These are phyloP conservation scores for Stylophora pistillata DNA, from an alignment of 64 coral and sea anemone species.

Conservation along the genomic window DNA sequence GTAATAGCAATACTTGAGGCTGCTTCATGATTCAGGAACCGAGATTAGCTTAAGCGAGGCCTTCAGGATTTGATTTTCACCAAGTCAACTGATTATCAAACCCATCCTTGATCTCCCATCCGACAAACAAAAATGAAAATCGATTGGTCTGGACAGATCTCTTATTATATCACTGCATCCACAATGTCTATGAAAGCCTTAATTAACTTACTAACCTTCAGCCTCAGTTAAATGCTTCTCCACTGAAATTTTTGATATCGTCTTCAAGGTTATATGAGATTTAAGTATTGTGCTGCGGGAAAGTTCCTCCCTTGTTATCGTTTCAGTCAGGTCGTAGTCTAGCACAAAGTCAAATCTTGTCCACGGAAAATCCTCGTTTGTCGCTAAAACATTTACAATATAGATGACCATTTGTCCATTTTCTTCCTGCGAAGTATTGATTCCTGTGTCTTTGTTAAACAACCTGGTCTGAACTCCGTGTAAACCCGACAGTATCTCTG, in stretches of 20 bases:
- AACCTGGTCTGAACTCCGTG: not conserved
- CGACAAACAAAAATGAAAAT: too few species aligned
- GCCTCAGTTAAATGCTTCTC: not conserved
- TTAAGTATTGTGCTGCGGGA: slow-evolving; percentile 23
- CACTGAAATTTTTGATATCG: not conserved
- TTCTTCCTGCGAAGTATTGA: not conserved
- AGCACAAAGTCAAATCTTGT: slow-evolving; percentile 57
- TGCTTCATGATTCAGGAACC: too few species aligned
- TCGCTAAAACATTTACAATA: slow-evolving; percentile 2
- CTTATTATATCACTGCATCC: not conserved
- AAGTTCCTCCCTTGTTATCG: slow-evolving; percentile 1
- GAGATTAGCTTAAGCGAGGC: too few species aligned
- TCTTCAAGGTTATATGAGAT: slow-evolving; percentile 27
- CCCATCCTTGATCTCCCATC: too few species aligned
- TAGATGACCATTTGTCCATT: slow-evolving; percentile 14
- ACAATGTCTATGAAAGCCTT: not conserved
- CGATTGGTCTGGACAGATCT: too few species aligned
- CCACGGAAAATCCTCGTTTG: slow-evolving; percentile 41
- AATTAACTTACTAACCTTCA: not conserved
- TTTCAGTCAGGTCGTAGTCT: slow-evolving; percentile 46
- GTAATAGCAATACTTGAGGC: too few species aligned
- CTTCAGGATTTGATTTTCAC: too few species aligned
- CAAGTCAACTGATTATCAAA: too few species aligned
- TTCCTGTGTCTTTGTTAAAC: not conserved
- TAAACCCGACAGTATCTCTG: slow-evolving; percentile 8